phyloP scores from a whole-genome alignment of 2,888 invertebrate genomes.

The Emmelina monodactyla region DNA sequence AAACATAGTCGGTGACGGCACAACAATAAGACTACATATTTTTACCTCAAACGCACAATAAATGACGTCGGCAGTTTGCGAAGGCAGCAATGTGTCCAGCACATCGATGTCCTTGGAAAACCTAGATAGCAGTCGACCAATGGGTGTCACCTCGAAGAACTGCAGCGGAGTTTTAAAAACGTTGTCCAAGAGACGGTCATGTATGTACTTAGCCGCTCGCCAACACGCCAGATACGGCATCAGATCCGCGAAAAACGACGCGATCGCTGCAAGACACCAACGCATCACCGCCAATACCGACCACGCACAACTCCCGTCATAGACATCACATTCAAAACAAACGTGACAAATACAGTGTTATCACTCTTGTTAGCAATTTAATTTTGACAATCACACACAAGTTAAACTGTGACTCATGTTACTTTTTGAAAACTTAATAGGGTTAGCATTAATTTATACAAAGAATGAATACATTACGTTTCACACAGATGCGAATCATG shows the following conservation, averaged over 20 bases:
- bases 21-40: no score
- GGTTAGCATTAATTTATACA: no score
- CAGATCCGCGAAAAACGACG: conserved; percentile 73
- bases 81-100: conserved; percentile 73
- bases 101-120: conserved; percentile 80
- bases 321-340: no score
- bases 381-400: conserved; percentile 8
- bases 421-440: no score
- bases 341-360: no score
- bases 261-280: conserved; percentile 76
- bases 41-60: conserved; percentile 79
- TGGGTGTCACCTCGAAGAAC: conserved; percentile 81
- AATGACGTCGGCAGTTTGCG: conserved; percentile 71
- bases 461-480: conserved; percentile 1
- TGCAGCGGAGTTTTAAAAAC: conserved; percentile 74
- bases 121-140: conserved; percentile 76
- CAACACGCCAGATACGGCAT: conserved; percentile 74
- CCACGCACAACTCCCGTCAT: no score
- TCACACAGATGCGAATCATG: no score
- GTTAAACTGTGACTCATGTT: conserved; percentile 19
- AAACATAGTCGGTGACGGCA: no score
- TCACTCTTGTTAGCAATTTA: conserved; percentile 19
- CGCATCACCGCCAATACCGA: no score
- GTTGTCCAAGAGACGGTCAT: conserved; percentile 65
- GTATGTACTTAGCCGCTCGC: conserved; percentile 71